Base-by-base conservation (phyloP, 2,888 invertebrate genomes). In the Rhyacophila evoluta region DNA sequence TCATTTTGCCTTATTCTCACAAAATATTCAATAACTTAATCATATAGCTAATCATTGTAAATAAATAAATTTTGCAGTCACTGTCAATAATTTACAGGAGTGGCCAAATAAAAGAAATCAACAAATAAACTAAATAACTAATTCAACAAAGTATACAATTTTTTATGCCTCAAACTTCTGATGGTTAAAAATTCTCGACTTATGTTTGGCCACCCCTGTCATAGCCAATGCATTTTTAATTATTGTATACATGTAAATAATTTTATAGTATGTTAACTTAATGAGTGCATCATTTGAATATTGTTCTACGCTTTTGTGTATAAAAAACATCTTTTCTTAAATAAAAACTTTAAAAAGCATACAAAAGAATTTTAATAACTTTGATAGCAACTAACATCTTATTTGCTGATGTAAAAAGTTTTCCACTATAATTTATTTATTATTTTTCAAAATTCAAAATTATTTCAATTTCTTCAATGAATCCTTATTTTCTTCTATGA, bases 221-320 rank as follows among this genome's bases (percentile, higher is more conserved):
- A 41, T 55, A 25, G 25, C 39, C 55, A 55, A 55, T 55, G 55
- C 55, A 55, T 55, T 55, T 75, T 75, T 19, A 55, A 67, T 37
- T 37, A 19, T 19, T 36, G 68, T 75, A 55, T 76, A 68, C 68
- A 72, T 78, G 79, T 80, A 80, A 27, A 77, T 80, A 80, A 55
- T 80, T 76, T 72, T 80, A 72, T 76, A 79, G 74, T 76, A 77
- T 78, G 75, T 75, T 73, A 80, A 80, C 75, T 75, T 74, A 78
- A 72, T 80, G 80, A 78, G 80, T 80, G 75, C 77, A 77, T 72
- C 75, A 55, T 55, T 55, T 1, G 10, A 55, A 55, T 25, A 55
- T 55, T 55, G 72, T 55, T 74, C 75, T 74, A 78, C 74, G 79
- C 80, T 80, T 80, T 80, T 77, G 77, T 80, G 80, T 80, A 80